These are phyloP conservation scores for Micoletzkya japonica DNA, from an alignment of 2,888 invertebrate species.

Conservation along the genomic window DNA sequence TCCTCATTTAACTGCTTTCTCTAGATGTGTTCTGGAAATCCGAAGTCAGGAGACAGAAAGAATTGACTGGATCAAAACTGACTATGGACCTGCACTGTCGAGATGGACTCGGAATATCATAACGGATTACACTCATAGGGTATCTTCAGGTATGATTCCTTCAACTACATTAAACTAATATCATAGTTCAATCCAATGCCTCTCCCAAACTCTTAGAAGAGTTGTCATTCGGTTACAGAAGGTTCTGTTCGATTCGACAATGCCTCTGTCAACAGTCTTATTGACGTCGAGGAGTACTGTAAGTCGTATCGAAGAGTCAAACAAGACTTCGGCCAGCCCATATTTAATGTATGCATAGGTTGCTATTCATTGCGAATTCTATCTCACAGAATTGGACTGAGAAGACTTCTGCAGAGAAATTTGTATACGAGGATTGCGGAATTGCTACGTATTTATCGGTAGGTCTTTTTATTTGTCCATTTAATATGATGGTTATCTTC, in stretches of 20 bases:
- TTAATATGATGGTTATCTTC: background rate
- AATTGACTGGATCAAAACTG: background rate
- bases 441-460: conserved; percentile 83
- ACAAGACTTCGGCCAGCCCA: conserved; percentile 34
- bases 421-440: conserved; percentile 92
- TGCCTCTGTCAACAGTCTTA: conserved; percentile 29
- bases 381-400: conserved; percentile 81
- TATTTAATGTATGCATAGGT: conserved; percentile 39
- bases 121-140: too few relatives aligned
- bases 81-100: background rate
- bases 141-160: too few relatives aligned
- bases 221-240: too few relatives aligned
- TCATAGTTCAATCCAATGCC: background rate
- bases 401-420: conserved; percentile 89
- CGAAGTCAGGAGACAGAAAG: too few relatives aligned
- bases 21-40: too few relatives aligned
- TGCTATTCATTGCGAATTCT: too few relatives aligned
- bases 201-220: too few relatives aligned
- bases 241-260: background rate
- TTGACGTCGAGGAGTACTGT: conserved; percentile 46
- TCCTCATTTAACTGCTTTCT: too few relatives aligned
- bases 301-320: conserved; percentile 43
- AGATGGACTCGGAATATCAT: conserved; percentile 16
- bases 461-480: conserved; percentile 8
- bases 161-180: too few relatives aligned